phyloP scores from a whole-genome alignment of 2,888 invertebrate species.

The Actias luna region DNA sequence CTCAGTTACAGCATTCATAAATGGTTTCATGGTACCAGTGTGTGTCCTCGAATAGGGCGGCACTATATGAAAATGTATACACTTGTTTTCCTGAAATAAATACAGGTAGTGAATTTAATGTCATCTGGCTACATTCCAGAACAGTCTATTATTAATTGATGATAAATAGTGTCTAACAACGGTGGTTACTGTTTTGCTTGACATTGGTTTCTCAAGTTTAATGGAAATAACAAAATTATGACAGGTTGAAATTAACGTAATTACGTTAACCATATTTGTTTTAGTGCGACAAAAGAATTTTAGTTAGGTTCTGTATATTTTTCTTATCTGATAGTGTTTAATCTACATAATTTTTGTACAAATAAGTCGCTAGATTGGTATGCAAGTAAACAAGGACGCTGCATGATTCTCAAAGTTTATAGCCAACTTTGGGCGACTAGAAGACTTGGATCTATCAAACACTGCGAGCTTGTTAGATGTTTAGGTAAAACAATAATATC shows the following conservation, averaged over 20 bases:
- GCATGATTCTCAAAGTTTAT: slow-evolving; percentile 35
- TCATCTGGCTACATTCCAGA: slow-evolving; percentile 54
- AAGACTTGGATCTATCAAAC: slow-evolving; percentile 57
- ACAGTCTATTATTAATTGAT: slow-evolving; percentile 48
- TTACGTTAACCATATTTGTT: neutral
- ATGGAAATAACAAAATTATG: neutral
- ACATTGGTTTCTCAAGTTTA: neutral
- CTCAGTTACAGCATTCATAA: neutral
- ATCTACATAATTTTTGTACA: slow-evolving; percentile 31
- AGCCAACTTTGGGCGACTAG: slow-evolving; percentile 65
- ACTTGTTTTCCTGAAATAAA: slow-evolving; percentile 37
- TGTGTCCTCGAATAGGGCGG: slow-evolving; percentile 41
- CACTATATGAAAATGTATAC: slow-evolving; percentile 40
- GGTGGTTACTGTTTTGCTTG: neutral
- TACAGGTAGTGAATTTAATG: slow-evolving; percentile 31
- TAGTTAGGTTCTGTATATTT: slow-evolving; percentile 28
- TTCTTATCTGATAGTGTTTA: slow-evolving; percentile 41
- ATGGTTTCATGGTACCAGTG: slow-evolving; percentile 29
- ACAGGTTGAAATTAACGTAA: neutral
- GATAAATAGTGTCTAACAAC: slow-evolving; percentile 44
- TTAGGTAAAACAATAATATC: slow-evolving; percentile 50
- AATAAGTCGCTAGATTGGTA: slow-evolving; percentile 36
- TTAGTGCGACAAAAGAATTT: neutral
- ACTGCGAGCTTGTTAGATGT: slow-evolving; percentile 46
- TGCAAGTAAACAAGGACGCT: slow-evolving; percentile 48